Evolutionary conservation across 30 jellyfish, hydroid and myxozoan species (phyloP).

Genomic region (Aurelia coerulea): DNA sequence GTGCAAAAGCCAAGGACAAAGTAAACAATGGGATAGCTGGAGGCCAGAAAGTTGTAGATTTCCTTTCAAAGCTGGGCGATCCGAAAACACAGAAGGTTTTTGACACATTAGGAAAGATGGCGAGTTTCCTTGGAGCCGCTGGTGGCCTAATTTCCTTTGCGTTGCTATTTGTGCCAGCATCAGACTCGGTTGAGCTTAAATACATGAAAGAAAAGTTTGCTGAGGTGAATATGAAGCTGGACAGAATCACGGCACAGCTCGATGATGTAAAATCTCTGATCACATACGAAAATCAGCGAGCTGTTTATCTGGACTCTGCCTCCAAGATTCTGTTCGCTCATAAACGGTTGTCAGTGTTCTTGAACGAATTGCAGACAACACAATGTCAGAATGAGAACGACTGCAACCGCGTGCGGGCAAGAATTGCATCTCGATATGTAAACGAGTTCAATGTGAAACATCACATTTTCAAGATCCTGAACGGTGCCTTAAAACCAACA

Average conservation of each 20-base stretch:
- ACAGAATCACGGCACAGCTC: conserved; percentile 40
- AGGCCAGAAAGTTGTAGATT: conserved; percentile 19
- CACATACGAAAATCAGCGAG: conserved; percentile 42
- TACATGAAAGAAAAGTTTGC: conserved; percentile 50
- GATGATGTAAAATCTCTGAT: conserved; percentile 26
- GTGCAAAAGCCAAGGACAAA: conserved; percentile 8
- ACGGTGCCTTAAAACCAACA: conserved; percentile 26
- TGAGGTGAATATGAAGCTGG: conserved; percentile 58
- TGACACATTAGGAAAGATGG: conserved; percentile 31
- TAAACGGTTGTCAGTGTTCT: conserved; percentile 23
- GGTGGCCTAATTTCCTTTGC: conserved; percentile 51
- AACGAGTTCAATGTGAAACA: conserved; percentile 28
- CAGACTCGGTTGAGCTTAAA: conserved; percentile 39
- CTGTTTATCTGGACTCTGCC: conserved; percentile 27
- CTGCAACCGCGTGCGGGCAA: conserved; percentile 28
- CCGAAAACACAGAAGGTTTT: conserved; percentile 35
- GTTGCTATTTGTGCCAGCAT: conserved; percentile 16
- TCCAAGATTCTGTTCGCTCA: conserved; percentile 26
- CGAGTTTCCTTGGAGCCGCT: conserved; percentile 52
- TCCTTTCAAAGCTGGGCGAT: conserved; percentile 23
- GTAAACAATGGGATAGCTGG: conserved; percentile 4
- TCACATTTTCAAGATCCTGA: conserved; percentile 26
- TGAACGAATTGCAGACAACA: conserved; percentile 26
- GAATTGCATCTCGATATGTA: conserved; percentile 46
- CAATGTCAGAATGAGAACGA: conserved; percentile 3